Conservation (phyloP, 2,888 invertebrate genomes). For the Herminia tarsipennalis region DNA sequence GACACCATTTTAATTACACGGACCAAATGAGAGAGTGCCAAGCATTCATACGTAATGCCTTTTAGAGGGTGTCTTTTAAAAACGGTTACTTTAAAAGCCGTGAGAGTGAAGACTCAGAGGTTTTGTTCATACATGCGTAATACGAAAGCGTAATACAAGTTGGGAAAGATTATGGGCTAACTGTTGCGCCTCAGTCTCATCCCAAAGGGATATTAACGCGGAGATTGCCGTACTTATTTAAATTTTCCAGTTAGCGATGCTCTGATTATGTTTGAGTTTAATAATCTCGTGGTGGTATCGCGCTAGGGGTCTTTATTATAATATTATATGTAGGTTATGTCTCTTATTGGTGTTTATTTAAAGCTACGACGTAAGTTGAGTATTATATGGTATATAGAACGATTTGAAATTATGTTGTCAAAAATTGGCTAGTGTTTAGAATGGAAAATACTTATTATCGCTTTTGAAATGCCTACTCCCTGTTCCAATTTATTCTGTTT, state of each 20-base stretch:
- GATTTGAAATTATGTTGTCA: background rate
- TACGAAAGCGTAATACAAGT: slow-evolving; percentile 41
- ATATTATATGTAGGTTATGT: too few species aligned
- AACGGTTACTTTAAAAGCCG: background rate
- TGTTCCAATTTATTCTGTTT: background rate
- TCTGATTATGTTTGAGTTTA: slow-evolving; percentile 39
- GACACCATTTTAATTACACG: slow-evolving; percentile 49
- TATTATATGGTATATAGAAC: too few species aligned
- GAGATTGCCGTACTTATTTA: slow-evolving; percentile 61
- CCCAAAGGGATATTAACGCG: slow-evolving; percentile 39
- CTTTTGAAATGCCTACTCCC: background rate
- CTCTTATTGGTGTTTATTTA: too few species aligned
- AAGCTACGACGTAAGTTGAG: too few species aligned
- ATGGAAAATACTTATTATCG: background rate
- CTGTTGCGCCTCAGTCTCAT: slow-evolving; percentile 63
- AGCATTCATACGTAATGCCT: slow-evolving; percentile 3
- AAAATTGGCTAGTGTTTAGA: too few species aligned
- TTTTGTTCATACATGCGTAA: slow-evolving; percentile 36
- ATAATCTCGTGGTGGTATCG: slow-evolving; percentile 22
- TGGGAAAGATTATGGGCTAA: slow-evolving; percentile 62
- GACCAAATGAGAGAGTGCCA: slow-evolving; percentile 24
- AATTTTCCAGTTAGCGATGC: slow-evolving; percentile 47
- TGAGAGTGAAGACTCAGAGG: slow-evolving; percentile 12
- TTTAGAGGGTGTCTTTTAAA: background rate
- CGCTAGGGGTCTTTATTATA: too few species aligned